Percentiles rank a stretch among this genome's conserved stretches.
phyloP scores from a whole-genome alignment of 2,113 vertebrate genomes.

The Bos javanicus region DNA sequence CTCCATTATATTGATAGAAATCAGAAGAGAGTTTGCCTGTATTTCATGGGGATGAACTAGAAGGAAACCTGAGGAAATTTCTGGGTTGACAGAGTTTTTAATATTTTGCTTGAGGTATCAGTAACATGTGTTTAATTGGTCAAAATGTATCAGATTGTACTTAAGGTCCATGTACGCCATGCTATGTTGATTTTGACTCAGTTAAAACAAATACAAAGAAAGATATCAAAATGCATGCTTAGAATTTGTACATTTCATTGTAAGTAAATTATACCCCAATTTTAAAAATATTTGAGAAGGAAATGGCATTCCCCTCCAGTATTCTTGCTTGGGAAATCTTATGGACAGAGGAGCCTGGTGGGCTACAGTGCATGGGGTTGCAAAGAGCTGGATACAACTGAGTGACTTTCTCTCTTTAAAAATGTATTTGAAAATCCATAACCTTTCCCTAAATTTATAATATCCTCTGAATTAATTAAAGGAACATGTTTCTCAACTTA shows the following conservation, averaged over 20 bases:
- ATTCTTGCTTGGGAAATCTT: not conserved
- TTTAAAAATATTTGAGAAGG: not conserved
- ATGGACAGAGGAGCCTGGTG: not conserved
- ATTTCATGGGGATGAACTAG: not conserved
- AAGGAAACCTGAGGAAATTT: not conserved
- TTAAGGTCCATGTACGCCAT: not conserved
- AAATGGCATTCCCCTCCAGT: not conserved
- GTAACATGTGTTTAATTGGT: not conserved
- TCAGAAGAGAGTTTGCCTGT: not conserved
- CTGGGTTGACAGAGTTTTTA: not conserved
- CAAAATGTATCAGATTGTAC: not conserved
- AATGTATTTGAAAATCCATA: not conserved
- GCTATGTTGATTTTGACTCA: not conserved
- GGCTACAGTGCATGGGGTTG: not conserved
- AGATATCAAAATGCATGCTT: not conserved
- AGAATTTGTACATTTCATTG: not conserved
- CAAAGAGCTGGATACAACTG: not conserved
- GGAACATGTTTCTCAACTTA: not conserved
- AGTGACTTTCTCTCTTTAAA: not conserved
- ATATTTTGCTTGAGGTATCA: not conserved
- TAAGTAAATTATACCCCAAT: not conserved
- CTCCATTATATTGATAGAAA: not conserved
- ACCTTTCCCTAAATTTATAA: not conserved
- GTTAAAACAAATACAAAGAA: not conserved
- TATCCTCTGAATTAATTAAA: not conserved